Evolutionary conservation across 2,888 invertebrate species (phyloP).

Genomic region (Lithophane ornitopus): DNA sequence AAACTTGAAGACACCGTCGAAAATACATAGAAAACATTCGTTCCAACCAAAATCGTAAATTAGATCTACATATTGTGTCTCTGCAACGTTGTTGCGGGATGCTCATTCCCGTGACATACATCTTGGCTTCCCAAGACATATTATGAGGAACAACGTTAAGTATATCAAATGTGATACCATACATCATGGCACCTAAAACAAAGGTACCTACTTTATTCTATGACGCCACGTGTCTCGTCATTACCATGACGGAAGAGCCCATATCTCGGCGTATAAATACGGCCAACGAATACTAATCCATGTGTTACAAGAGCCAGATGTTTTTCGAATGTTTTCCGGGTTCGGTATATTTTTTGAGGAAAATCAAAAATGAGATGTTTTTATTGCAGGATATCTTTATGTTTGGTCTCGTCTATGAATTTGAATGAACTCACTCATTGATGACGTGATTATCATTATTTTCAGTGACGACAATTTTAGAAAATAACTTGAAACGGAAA

Average conservation of each 20-base stretch:
- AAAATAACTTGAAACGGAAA: too few relatives aligned
- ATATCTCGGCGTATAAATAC: constrained; percentile 62
- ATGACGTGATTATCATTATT: neutral
- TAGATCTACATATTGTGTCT: neutral
- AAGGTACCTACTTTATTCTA: constrained; percentile 57
- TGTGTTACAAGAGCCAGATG: constrained; percentile 42
- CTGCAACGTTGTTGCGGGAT: constrained; percentile 1
- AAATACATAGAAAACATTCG: neutral
- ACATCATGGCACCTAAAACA: constrained; percentile 53
- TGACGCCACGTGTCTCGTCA: constrained; percentile 62
- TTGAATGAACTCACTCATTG: constrained; percentile 4
- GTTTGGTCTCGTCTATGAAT: constrained; percentile 1
- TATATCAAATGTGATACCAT: constrained; percentile 55
- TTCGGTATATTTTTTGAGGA: constrained; percentile 32
- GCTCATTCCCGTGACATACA: constrained; percentile 30
- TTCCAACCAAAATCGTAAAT: neutral
- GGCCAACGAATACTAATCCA: constrained; percentile 61
- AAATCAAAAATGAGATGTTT: constrained; percentile 32
- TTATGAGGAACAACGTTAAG: constrained; percentile 42
- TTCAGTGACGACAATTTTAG: neutral
- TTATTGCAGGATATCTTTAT: constrained; percentile 23
- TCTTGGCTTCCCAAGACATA: constrained; percentile 40
- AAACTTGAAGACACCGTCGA: neutral
- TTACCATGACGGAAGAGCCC: constrained; percentile 57
- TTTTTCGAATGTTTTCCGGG: constrained; percentile 27